Conservation (phyloP, 2,888 invertebrate genomes). For the Drosophila subsilvestris region DNA sequence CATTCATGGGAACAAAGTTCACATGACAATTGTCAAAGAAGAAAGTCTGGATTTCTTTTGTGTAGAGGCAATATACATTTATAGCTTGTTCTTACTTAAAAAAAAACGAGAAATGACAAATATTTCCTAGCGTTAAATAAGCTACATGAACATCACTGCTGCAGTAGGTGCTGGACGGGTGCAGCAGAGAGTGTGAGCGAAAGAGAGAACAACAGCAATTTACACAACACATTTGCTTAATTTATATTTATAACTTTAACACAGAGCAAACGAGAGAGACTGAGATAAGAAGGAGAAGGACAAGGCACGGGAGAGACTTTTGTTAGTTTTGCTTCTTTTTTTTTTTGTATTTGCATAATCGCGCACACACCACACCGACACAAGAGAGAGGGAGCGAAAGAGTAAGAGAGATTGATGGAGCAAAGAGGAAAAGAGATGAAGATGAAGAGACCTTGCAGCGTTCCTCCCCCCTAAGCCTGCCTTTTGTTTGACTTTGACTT, state of each 20-base stretch:
- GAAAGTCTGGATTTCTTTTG: too few species aligned
- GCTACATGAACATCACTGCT: background rate
- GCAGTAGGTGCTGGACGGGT: background rate
- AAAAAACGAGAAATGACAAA: background rate
- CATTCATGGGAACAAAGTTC: too few species aligned
- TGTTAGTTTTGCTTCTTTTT: conserved; percentile 18
- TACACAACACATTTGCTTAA: conserved; percentile 78
- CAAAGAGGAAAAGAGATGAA: background rate
- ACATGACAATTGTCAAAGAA: too few species aligned
- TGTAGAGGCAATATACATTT: too few species aligned
- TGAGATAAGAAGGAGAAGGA: background rate
- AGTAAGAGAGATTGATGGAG: background rate
- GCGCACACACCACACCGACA: conserved; percentile 62
- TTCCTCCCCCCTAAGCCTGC: background rate
- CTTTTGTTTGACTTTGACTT: background rate
- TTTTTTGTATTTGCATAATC: conserved; percentile 72
- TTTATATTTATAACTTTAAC: conserved; percentile 77
- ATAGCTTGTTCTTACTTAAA: too few species aligned
- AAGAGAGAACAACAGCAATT: conserved; percentile 63
- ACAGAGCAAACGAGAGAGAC: background rate
- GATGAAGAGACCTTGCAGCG: background rate
- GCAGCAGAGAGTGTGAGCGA: background rate
- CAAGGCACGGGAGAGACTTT: background rate
- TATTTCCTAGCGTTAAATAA: background rate
- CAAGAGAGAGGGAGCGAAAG: background rate